Evolutionary conservation across 2,888 invertebrate species (phyloP).

Genomic region (Therioaphis trifolii): DNA sequence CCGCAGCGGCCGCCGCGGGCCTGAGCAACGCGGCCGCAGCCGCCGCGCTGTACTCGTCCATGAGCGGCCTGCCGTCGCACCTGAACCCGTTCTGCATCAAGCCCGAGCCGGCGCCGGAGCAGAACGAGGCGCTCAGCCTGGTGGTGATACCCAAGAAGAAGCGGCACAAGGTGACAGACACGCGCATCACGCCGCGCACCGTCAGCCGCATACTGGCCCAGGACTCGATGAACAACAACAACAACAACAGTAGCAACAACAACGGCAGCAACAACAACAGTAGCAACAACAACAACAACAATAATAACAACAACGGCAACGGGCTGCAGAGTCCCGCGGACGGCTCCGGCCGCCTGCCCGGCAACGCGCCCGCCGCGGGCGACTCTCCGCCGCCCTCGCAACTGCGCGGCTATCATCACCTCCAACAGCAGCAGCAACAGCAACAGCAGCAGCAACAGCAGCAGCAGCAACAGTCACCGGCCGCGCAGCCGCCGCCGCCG

Average conservation of each 20-base stretch:
- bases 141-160: constrained; percentile 97
- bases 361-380: constrained; percentile 71
- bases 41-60: constrained; percentile 72
- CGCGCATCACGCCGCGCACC: constrained; percentile 89
- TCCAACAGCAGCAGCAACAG: constrained; percentile 78
- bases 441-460: constrained; percentile 79
- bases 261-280: constrained; percentile 72
- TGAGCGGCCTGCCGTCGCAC: constrained; percentile 69
- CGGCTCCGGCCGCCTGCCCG: constrained; percentile 67
- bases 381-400: constrained; percentile 83
- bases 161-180: constrained; percentile 94
- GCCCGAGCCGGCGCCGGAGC: constrained; percentile 75
- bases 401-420: constrained; percentile 86
- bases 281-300: constrained; percentile 72
- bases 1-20: constrained; percentile 69
- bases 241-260: constrained; percentile 72
- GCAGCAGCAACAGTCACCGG: constrained; percentile 79
- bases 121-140: constrained; percentile 92
- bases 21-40: constrained; percentile 71
- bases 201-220: constrained; percentile 87
- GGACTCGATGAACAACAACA: constrained; percentile 78
- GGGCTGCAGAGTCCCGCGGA: constrained; percentile 69
- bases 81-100: constrained; percentile 73
- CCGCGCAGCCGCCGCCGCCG: constrained; percentile 76
- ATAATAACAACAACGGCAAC: constrained; percentile 68